Conservation (phyloP, 2,797 vertebrate genomes). For the Cheirogaleus major region DNA sequence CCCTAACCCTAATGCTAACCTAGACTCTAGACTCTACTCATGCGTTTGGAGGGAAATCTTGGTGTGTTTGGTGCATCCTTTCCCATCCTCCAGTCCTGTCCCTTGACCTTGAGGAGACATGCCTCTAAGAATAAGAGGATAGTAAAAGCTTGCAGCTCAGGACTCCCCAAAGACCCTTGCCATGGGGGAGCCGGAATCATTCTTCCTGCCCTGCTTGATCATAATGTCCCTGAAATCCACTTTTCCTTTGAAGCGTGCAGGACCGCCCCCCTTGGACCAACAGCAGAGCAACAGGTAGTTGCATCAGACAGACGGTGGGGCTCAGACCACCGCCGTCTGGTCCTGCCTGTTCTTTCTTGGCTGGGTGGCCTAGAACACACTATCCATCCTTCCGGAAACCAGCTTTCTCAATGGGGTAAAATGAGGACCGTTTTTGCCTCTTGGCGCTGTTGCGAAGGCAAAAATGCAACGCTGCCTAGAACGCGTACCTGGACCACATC, state of each 20-base stretch:
- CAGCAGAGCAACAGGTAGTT: accelerated
- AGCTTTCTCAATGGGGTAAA: neutral
- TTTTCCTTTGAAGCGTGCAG: accelerated
- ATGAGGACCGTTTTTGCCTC: neutral
- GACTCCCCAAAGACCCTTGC: too few relatives aligned
- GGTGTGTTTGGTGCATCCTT: neutral
- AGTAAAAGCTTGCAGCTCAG: accelerated
- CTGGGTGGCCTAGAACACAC: neutral
- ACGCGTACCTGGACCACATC: accelerated
- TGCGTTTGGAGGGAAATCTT: neutral
- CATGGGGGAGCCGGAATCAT: accelerated
- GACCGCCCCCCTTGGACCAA: too few relatives aligned
- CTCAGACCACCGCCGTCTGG: accelerated
- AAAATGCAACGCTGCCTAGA: neutral
- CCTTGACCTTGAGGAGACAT: accelerated
- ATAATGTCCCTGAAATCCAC: accelerated
- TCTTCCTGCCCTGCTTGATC: accelerated
- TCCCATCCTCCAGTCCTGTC: too few relatives aligned
- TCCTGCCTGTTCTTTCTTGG: neutral
- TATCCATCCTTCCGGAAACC: neutral
- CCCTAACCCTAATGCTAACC: neutral
- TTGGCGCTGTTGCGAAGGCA: accelerated
- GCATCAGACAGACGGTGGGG: neutral
- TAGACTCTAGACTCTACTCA: accelerated
- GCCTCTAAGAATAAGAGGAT: too few relatives aligned